Conservation (phyloP, 2,888 invertebrate species). For the Biston stratarius region DNA sequence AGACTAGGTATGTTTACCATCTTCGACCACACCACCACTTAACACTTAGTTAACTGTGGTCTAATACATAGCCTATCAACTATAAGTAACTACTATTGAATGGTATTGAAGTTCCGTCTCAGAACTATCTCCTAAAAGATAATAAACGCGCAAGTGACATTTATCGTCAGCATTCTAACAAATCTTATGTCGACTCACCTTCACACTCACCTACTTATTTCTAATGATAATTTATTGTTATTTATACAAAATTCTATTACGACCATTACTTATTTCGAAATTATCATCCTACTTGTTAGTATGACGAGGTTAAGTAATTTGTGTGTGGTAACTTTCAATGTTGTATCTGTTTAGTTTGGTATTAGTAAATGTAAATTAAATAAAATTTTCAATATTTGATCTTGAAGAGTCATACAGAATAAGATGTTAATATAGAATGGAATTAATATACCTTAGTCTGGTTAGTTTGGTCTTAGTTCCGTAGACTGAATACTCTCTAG, state of each 20-base stretch:
- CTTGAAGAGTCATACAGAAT: background rate
- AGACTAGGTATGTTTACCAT: too few relatives aligned
- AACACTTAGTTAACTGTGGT: too few relatives aligned
- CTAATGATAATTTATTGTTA: conserved; percentile 49
- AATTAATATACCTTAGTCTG: background rate
- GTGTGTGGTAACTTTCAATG: conserved; percentile 35
- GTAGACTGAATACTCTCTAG: too few relatives aligned
- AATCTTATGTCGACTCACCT: conserved; percentile 1
- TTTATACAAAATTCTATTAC: conserved; percentile 49
- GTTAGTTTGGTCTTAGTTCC: too few relatives aligned
- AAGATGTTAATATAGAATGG: background rate
- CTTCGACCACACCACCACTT: too few relatives aligned
- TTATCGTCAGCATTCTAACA: conserved; percentile 14
- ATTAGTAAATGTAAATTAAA: conserved; percentile 27
- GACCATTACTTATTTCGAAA: conserved; percentile 37
- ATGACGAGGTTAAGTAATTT: conserved; percentile 16
- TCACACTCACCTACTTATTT: conserved; percentile 43
- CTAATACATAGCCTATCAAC: too few relatives aligned
- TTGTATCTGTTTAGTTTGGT: conserved; percentile 15
- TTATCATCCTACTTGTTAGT: conserved; percentile 15
- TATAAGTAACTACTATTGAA: too few relatives aligned
- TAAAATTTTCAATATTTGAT: conserved; percentile 6
- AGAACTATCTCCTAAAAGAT: too few relatives aligned
- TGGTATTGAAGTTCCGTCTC: too few relatives aligned
- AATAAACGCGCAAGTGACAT: conserved; percentile 8